phyloP scores from a whole-genome alignment of 2,888 invertebrate genomes.

The Cephus pulcher region DNA sequence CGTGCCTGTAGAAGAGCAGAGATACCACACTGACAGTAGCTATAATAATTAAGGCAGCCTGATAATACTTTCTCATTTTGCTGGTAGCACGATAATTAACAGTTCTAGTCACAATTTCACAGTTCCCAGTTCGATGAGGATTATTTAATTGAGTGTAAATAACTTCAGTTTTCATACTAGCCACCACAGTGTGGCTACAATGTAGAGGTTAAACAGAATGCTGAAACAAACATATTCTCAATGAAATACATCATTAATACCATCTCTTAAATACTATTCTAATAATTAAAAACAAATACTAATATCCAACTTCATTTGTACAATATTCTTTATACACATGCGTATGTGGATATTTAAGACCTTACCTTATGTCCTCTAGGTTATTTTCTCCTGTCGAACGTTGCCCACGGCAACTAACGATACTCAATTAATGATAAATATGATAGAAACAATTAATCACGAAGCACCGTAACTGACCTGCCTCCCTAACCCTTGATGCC shows the following conservation, averaged over 20 bases:
- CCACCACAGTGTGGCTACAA: neutral
- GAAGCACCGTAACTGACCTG: neutral
- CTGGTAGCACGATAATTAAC: slow-evolving; percentile 9
- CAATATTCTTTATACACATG: neutral
- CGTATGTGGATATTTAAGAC: neutral
- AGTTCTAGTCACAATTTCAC: slow-evolving; percentile 7
- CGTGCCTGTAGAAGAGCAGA: slow-evolving; percentile 85
- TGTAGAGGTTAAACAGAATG: neutral
- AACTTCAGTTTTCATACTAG: slow-evolving; percentile 15
- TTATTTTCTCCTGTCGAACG: neutral
- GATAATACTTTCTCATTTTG: slow-evolving; percentile 87
- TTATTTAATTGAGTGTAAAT: slow-evolving; percentile 5
- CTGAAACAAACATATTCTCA: neutral
- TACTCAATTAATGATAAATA: neutral
- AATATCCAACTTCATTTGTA: neutral
- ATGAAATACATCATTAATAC: neutral
- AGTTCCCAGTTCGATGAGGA: neutral
- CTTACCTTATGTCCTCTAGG: neutral
- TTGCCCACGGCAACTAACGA: neutral
- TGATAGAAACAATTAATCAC: neutral
- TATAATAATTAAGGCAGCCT: slow-evolving; percentile 77
- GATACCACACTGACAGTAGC: slow-evolving; percentile 80
- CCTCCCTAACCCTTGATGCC: neutral
- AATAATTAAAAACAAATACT: neutral
- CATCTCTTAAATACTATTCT: neutral